Base-by-base conservation (phyloP, 1,140 invertebrate species). In the Araneus ventricosus region DNA sequence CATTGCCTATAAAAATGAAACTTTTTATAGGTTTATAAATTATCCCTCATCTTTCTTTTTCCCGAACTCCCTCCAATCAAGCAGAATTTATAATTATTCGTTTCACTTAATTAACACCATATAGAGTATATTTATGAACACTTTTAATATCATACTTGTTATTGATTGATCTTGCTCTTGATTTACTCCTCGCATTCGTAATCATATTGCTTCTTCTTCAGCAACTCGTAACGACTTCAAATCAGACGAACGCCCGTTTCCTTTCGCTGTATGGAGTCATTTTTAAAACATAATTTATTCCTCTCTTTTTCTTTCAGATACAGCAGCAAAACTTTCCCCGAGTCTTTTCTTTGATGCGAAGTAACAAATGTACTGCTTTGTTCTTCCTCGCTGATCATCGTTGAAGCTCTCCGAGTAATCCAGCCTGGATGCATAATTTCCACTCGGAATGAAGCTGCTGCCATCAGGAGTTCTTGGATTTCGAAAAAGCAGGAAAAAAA, bases 251-350 rank as follows among this genome's bases (percentile, higher is more conserved):
- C 70, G 70, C 59, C 24, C 59, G 59, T 63, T 63, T 63, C 5
- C 59, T 63, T 63, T 22, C 59, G 59, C 2, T 63, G 70, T 14
- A 67, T 37, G 70, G 30, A 75, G 70, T 75, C 70, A 75, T 75
- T 75, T 75, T 75, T 22, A 75, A 75, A 75, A 75, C 30, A 75
- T 75, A 75, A 75, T 75, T 75, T 75, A 75, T 75, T 75, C 70
- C 70, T 75, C 17, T 75, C 14, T 75, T 75, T 75, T 37, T 34
- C 70, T 75, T 75, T 37, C 70, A 75, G 70, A 37, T 37, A 3
- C 20, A 30, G 30, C 34, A 37, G 27, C 70, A 75, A 75, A 75
- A 75, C 30, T 75, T 75, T 75, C 63, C 14, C 17, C 10, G 70
- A 37, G 14, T 75, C 34, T 75, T 75, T 61, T 75, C 70, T 75